phyloP scores from a whole-genome alignment of 2,113 vertebrate species.

The Antechinus flavipes region DNA sequence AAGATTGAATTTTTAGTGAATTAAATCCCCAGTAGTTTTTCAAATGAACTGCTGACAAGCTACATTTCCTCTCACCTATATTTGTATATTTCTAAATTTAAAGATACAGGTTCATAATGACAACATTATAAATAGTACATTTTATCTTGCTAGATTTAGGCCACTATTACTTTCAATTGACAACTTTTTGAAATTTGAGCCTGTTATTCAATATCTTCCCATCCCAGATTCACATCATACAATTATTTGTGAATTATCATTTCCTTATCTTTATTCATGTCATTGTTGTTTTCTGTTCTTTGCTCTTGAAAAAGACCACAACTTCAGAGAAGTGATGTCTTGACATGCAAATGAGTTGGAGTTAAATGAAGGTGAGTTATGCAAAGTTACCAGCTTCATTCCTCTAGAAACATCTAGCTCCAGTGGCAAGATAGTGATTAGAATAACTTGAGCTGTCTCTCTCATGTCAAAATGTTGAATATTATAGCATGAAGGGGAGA shows the following conservation, averaged over 20 bases:
- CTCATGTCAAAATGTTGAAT: neutral
- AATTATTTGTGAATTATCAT: neutral
- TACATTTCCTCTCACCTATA: neutral
- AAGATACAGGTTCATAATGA: neutral
- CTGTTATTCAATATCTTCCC: neutral
- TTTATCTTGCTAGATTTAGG: neutral
- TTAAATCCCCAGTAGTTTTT: neutral
- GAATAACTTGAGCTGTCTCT: no score
- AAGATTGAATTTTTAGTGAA: neutral
- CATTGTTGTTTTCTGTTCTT: neutral
- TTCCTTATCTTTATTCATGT: neutral
- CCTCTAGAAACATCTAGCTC: no score
- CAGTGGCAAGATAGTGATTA: no score
- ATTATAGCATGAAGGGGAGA: neutral
- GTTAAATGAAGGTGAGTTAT: no score
- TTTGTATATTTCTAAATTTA: neutral
- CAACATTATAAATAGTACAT: neutral
- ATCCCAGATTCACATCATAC: neutral
- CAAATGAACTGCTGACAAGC: neutral
- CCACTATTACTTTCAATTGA: neutral
- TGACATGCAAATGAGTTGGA: no score
- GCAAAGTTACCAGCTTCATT: no score
- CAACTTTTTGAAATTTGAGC: neutral
- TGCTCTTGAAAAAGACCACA: no score
- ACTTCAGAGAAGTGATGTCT: no score